Evolutionary conservation across 2,888 invertebrate species (phyloP).

Genomic region (Mythimna albipuncta): DNA sequence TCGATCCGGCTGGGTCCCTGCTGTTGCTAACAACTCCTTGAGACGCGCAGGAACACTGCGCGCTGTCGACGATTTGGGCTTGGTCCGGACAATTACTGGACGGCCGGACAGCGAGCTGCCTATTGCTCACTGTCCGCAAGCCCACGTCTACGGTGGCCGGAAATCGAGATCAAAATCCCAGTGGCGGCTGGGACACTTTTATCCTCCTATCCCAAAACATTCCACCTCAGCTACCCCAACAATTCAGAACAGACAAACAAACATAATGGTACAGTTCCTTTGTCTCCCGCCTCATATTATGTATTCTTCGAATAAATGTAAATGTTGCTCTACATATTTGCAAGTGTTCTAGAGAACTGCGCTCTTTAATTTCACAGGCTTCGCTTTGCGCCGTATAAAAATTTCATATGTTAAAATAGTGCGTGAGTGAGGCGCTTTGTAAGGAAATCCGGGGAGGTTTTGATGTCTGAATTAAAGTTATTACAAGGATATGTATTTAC

Average conservation of each 20-base stretch:
- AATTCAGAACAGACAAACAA: slow-evolving; percentile 42
- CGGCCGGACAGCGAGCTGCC: no score
- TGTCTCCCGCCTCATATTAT: slow-evolving; percentile 59
- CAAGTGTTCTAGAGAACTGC: slow-evolving; percentile 62
- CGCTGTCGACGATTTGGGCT: no score
- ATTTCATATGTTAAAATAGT: slow-evolving; percentile 51
- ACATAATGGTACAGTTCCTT: slow-evolving; percentile 20
- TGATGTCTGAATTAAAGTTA: not conserved
- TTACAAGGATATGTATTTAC: not conserved
- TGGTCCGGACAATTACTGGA: no score
- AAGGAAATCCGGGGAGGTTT: not conserved
- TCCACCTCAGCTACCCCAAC: not conserved
- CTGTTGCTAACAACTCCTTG: no score
- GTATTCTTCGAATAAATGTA: slow-evolving; percentile 75
- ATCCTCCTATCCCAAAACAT: not conserved
- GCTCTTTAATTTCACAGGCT: slow-evolving; percentile 67
- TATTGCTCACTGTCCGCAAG: no score
- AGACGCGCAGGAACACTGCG: no score
- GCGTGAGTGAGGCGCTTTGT: slow-evolving; percentile 27
- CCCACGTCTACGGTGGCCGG: no score
- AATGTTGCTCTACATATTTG: slow-evolving; percentile 68
- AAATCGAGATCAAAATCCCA: no score
- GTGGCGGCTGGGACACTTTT: no score
- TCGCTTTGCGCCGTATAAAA: slow-evolving; percentile 43
- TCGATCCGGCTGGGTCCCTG: no score